Evolutionary conservation across 2,113 vertebrate genomes (phyloP).

Genomic region (Daboia siamensis): DNA sequence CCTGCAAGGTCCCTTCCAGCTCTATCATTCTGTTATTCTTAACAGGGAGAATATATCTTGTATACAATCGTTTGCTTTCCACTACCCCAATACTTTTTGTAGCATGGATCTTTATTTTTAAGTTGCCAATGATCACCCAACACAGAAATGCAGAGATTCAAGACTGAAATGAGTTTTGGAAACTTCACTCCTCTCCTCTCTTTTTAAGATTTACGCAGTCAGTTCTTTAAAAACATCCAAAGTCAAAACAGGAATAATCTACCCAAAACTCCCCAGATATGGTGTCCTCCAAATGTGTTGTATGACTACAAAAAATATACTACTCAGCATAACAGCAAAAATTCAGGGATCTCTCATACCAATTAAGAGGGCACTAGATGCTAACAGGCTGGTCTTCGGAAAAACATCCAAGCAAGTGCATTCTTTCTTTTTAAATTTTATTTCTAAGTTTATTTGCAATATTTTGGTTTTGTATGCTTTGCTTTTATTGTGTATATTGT

Average conservation of each 20-base stretch:
- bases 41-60: neutral
- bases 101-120: neutral
- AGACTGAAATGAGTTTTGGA: neutral
- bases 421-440: neutral
- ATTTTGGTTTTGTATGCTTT: neutral
- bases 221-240: neutral
- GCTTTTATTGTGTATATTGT: neutral
- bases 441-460: neutral
- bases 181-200: neutral
- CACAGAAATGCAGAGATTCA: neutral
- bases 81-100: neutral
- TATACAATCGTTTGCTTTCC: neutral
- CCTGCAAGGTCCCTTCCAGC: neutral
- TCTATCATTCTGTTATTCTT: neutral
- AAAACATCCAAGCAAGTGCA: neutral
- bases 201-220: neutral
- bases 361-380: neutral
- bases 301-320: neutral
- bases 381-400: neutral
- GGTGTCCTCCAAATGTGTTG: neutral
- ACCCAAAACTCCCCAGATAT: neutral
- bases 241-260: neutral
- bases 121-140: neutral
- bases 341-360: neutral
- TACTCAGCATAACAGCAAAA: neutral